Base-by-base conservation (phyloP, 2,113 vertebrate species). In the Oncorhynchus kisutch region DNA sequence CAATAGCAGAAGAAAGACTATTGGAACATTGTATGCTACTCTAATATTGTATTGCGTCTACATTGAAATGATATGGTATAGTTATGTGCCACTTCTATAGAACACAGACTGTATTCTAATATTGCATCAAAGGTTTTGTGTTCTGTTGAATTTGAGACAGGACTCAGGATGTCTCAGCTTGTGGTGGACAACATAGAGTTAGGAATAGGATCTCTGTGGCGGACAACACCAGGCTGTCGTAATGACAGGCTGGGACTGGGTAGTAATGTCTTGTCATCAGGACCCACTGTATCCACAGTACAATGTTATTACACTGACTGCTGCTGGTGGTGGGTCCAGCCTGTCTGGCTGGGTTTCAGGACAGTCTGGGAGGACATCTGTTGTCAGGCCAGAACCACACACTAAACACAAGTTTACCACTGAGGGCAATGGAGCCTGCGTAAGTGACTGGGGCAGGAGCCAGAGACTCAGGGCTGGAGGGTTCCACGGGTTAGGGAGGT, bases 351-450 rank as follows among this genome's bases (percentile, higher is more conserved):
- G 71, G 9, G 75, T 71, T 8, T 45, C 60, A 16, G 66, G 60
- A 9, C 48, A 18, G 69, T 27, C 68, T 60, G 62, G 59, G 20
- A 69, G 72, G 82, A 77, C 80, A 84, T 84, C 80, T 89, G 91
- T 81, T 89, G 83, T 59, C 34, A 34, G 48, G 68, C 78, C 69
- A 77, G 70, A 24, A 62, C 59, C 65, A 3, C 45, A 85, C 85
- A 89, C 82, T 93, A 93, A 11, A 45, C 9, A 93, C 92, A 92
- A 84, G 90, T 92, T 73, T 92, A 90, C 91, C 92, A 90, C 88
- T 91, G 94, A 91, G 39, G 39, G 39, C 60, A 87, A 83, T 86
- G 90, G 86, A 87, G 93, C 93, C 92, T 86, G 51, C 1, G 16
- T 87, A 82, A 88, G 88, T 81, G 90, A 88, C 86, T 77, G 72